Evolutionary conservation across 2,113 vertebrate species (phyloP).

Genomic region (Euleptes europaea): DNA sequence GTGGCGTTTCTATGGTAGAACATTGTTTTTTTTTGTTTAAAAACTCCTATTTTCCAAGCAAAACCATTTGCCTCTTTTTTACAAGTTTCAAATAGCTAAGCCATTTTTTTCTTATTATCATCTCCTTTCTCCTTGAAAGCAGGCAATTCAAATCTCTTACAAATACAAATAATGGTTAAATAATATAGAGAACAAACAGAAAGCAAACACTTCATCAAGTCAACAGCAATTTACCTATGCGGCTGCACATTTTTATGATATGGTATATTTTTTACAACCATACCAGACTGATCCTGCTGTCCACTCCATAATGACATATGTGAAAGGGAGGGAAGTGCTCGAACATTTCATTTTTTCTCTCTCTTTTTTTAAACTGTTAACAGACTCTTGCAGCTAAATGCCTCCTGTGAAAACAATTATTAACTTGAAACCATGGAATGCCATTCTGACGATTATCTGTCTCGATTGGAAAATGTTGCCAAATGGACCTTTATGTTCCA

Average conservation of each 20-base stretch:
- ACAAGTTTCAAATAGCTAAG: constrained; percentile 43
- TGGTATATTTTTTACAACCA: constrained; percentile 36
- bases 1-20: constrained; percentile 72
- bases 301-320: constrained; percentile 44
- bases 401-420: constrained; percentile 56
- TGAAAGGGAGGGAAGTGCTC: constrained; percentile 51
- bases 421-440: constrained; percentile 65
- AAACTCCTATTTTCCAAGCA: constrained; percentile 44
- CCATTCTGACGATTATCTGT: constrained; percentile 46
- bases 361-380: constrained; percentile 60
- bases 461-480: constrained; percentile 71
- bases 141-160: constrained; percentile 37
- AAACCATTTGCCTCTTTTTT: constrained; percentile 34
- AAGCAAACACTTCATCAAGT: constrained; percentile 56
- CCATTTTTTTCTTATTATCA: constrained; percentile 54
- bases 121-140: constrained; percentile 49
- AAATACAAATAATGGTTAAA: constrained; percentile 44
- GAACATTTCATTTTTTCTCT: constrained; percentile 46
- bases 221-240: constrained; percentile 47
- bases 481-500: constrained; percentile 71
- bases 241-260: constrained; percentile 58
- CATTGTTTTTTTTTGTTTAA: constrained; percentile 37
- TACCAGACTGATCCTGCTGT: constrained; percentile 56
- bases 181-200: constrained; percentile 53
- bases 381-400: constrained; percentile 60